These are phyloP conservation scores for Tetragonula clypearis DNA, from an alignment of 1,140 invertebrate genomes.

Conservation along the genomic window DNA sequence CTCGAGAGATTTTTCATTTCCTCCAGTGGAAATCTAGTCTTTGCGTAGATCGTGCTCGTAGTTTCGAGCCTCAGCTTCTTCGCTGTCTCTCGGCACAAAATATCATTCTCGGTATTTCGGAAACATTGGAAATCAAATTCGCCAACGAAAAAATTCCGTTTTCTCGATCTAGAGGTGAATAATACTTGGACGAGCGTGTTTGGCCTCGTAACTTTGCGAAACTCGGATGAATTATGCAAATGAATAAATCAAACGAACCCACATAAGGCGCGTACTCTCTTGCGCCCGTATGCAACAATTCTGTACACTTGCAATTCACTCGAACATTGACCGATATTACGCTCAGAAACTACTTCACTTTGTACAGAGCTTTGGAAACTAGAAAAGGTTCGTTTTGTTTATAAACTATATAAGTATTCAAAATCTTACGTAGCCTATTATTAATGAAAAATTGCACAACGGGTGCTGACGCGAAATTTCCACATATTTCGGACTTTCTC, in stretches of 20 bases:
- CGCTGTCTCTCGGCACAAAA: too few relatives aligned
- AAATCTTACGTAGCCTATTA: too few relatives aligned
- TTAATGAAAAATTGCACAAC: too few relatives aligned
- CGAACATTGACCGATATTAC: background rate
- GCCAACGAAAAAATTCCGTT: too few relatives aligned
- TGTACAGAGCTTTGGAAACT: background rate
- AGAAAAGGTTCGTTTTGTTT: background rate
- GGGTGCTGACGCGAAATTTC: too few relatives aligned
- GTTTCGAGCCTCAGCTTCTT: too few relatives aligned
- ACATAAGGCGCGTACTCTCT: background rate
- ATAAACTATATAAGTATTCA: too few relatives aligned
- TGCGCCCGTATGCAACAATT: background rate
- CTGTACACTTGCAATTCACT: background rate
- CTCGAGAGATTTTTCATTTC: background rate
- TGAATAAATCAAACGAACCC: background rate
- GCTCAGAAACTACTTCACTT: background rate
- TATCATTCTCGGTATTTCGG: background rate
- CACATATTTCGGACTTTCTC: too few relatives aligned
- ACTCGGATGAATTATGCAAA: background rate
- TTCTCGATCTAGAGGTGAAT: background rate
- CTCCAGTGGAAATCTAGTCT: too few relatives aligned
- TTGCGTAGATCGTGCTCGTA: too few relatives aligned
- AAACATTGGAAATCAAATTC: background rate
- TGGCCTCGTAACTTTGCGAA: too few relatives aligned
- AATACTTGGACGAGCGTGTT: too few relatives aligned